These are phyloP conservation scores for Barypeithes pellucidus DNA, from an alignment of 2,888 invertebrate genomes.

Conservation along the genomic window DNA sequence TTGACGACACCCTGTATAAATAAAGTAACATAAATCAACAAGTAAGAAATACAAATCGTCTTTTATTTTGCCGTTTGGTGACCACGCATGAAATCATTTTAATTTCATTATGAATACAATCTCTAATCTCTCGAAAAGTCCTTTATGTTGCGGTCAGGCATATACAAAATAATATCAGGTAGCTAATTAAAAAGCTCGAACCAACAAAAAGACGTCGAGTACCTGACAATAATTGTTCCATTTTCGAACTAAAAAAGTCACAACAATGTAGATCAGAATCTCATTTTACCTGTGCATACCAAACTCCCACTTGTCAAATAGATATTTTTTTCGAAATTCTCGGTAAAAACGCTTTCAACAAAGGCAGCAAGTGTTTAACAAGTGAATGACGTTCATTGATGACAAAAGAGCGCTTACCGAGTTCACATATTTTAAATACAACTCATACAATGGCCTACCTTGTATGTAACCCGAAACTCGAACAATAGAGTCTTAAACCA, in stretches of 20 bases:
- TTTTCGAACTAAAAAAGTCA: constrained; percentile 47
- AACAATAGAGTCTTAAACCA: constrained; percentile 46
- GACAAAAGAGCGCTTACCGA: constrained; percentile 63
- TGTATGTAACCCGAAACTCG: constrained; percentile 66
- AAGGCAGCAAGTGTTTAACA: constrained; percentile 64
- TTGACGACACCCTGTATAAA: too few relatives aligned
- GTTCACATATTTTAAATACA: constrained; percentile 65
- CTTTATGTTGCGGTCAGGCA: constrained; percentile 32
- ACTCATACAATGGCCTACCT: constrained; percentile 63
- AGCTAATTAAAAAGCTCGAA: constrained; percentile 50
- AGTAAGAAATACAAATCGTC: background rate
- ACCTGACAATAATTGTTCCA: constrained; percentile 44
- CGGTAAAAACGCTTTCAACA: constrained; percentile 60
- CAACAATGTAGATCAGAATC: constrained; percentile 50
- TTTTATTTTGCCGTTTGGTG: constrained; percentile 3
- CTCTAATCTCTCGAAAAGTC: constrained; percentile 4
- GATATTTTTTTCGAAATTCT: constrained; percentile 57
- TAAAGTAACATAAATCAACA: too few relatives aligned
- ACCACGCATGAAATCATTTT: constrained; percentile 24
- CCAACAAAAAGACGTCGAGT: constrained; percentile 43
- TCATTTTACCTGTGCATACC: constrained; percentile 47
- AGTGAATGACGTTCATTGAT: constrained; percentile 66
- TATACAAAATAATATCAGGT: constrained; percentile 43
- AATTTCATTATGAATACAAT: constrained; percentile 34
- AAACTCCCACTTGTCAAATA: constrained; percentile 54